phyloP scores from a whole-genome alignment of 2,797 vertebrate species.

The Spondyliosoma cantharus region DNA sequence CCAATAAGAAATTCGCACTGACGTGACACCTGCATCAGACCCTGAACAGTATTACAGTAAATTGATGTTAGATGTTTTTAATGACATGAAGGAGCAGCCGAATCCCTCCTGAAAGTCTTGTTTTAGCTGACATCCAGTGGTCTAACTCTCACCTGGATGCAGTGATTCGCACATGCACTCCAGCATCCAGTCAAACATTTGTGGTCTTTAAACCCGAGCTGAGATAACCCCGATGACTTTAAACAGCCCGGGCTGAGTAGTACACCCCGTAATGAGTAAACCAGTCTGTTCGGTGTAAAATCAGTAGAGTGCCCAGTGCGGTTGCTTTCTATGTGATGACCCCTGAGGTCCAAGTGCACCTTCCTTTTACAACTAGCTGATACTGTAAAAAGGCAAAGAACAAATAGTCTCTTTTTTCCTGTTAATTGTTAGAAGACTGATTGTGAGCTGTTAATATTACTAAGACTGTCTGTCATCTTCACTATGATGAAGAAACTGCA shows the following conservation, averaged over 20 bases:
- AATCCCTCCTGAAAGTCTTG: not conserved
- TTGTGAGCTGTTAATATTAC: conserved; percentile 21
- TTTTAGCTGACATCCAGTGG: not conserved
- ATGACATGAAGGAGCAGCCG: not conserved
- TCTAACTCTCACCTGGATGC: not conserved
- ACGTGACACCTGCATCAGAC: conserved; percentile 3
- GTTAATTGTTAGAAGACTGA: conserved; percentile 24
- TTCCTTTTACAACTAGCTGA: conserved; percentile 2
- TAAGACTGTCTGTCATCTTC: conserved; percentile 21
- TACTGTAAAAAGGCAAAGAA: conserved; percentile 10
- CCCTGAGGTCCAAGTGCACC: conserved; percentile 25
- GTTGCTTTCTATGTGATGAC: conserved; percentile 11
- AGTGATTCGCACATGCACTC: not conserved
- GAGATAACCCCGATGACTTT: not conserved
- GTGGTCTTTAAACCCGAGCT: not conserved
- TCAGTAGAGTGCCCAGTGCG: not conserved
- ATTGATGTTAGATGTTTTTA: not conserved
- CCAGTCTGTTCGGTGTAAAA: not conserved
- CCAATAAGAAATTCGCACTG: not conserved
- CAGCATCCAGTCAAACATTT: not conserved
- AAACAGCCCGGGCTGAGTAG: not conserved
- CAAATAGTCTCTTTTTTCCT: not conserved
- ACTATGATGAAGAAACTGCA: conserved; percentile 8
- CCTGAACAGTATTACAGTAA: not conserved
- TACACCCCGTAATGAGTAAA: not conserved